A percentile compares a stretch with the other conserved stretches of the same genome.
Evolutionary conservation across 2,888 invertebrate species (phyloP).

Genomic region (Metellina segmentata): DNA sequence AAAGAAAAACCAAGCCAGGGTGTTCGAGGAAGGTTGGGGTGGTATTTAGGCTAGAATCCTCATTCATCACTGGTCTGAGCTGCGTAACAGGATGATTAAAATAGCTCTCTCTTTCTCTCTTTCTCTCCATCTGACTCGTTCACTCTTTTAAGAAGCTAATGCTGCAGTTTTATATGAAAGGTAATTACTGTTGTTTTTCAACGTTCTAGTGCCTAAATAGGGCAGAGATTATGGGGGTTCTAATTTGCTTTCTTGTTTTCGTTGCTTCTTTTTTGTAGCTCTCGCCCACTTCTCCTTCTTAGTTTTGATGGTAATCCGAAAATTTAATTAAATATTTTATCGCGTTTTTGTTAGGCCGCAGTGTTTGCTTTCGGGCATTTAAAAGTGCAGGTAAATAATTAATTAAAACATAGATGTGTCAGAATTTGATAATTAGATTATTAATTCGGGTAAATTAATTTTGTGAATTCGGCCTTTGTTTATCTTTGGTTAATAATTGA

Average conservation of each 20-base stretch:
- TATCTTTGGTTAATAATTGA: neutral
- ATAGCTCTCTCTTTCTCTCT: conserved; percentile 8
- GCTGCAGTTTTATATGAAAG: conserved; percentile 37
- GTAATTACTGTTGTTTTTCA: conserved; percentile 54
- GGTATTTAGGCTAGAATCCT: conserved; percentile 3
- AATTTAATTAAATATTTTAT: conserved; percentile 63
- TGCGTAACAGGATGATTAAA: conserved; percentile 48
- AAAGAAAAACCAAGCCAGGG: neutral
- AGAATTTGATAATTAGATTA: conserved; percentile 1
- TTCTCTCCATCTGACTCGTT: no score
- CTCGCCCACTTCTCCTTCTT: neutral
- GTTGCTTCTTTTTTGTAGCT: neutral
- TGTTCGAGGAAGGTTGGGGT: neutral
- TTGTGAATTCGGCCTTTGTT: neutral
- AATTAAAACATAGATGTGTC: conserved; percentile 29
- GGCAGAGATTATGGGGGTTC: conserved; percentile 37
- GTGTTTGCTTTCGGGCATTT: neutral
- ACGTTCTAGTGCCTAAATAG: neutral
- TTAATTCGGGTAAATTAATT: conserved; percentile 41
- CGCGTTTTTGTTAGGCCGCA: neutral
- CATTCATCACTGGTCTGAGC: conserved; percentile 42
- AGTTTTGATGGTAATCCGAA: conserved; percentile 25
- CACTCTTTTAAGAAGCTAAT: conserved; percentile 27
- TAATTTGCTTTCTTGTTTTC: conserved; percentile 22
- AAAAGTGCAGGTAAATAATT: conserved; percentile 18